A percentile compares a stretch with the other conserved stretches of the same genome.
phyloP scores from a whole-genome alignment of 2,113 vertebrate species.

The Gopherus flavomarginatus region DNA sequence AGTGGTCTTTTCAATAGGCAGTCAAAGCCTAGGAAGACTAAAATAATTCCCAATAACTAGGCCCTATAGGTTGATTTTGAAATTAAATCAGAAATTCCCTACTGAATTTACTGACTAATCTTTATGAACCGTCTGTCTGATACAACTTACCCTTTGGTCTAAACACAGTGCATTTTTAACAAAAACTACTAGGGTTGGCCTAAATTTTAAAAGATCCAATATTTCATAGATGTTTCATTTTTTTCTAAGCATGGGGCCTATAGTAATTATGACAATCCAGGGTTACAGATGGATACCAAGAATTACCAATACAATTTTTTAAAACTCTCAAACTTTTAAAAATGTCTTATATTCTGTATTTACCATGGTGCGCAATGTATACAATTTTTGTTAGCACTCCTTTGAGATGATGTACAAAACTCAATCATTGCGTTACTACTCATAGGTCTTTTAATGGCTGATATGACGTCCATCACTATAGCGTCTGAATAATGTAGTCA shows the following conservation, averaged over 20 bases:
- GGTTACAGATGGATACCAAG: constrained; percentile 58
- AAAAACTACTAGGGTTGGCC: neutral
- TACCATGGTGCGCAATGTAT: constrained; percentile 60
- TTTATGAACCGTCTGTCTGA: neutral
- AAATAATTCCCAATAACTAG: constrained; percentile 14
- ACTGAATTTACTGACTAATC: neutral
- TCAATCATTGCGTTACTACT: constrained; percentile 49
- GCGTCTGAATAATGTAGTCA: constrained; percentile 34
- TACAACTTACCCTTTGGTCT: neutral
- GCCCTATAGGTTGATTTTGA: neutral
- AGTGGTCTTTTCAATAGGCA: constrained; percentile 13
- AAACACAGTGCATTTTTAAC: constrained; percentile 14
- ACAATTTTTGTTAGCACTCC: constrained; percentile 62
- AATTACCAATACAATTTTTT: constrained; percentile 60
- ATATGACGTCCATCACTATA: constrained; percentile 43
- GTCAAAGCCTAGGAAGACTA: neutral
- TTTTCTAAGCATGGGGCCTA: neutral
- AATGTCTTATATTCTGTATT: constrained; percentile 59
- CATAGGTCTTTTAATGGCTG: neutral
- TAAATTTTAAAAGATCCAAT: constrained; percentile 24
- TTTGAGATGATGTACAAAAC: constrained; percentile 40
- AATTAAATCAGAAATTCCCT: constrained; percentile 1
- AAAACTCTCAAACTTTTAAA: constrained; percentile 64
- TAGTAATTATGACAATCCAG: constrained; percentile 62
- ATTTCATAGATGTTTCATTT: constrained; percentile 11